Percentiles rank a stretch among this genome's conserved stretches.
These are phyloP conservation scores for Crotophaga sulcirostris DNA, from an alignment of 2,113 vertebrate genomes.

Conservation along the genomic window DNA sequence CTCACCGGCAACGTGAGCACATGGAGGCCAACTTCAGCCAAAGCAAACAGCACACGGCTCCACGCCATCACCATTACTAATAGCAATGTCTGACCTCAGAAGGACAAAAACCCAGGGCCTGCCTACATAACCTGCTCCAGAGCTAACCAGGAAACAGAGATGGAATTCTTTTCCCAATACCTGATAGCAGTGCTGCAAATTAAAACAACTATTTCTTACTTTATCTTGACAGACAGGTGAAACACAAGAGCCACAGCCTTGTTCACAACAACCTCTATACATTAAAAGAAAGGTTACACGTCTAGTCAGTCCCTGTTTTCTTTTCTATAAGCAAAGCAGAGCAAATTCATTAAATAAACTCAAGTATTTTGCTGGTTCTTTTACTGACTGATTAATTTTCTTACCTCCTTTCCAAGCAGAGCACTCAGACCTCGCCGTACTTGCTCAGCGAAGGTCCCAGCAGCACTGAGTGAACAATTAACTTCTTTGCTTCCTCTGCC, in stretches of 20 bases:
- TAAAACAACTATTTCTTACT: background rate
- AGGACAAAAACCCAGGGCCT: background rate
- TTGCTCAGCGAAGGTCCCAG: background rate
- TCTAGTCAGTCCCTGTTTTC: background rate
- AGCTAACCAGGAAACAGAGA: background rate
- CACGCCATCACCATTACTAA: background rate
- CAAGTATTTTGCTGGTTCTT: background rate
- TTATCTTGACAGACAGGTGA: background rate
- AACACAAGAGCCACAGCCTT: background rate
- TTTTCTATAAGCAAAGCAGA: background rate
- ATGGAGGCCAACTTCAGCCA: background rate
- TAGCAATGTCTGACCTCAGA: accelerated
- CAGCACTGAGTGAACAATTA: background rate
- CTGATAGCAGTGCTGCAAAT: background rate
- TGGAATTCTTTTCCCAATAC: background rate
- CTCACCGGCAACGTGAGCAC: background rate
- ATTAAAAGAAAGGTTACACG: background rate
- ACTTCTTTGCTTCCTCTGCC: background rate
- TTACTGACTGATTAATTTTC: background rate
- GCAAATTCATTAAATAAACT: background rate
- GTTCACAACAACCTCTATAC: background rate
- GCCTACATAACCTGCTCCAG: background rate
- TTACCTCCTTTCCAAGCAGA: background rate
- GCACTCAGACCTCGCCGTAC: background rate
- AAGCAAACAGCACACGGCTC: background rate